These are phyloP conservation scores for Upupa epops DNA, from an alignment of 2,113 vertebrate species.

Conservation along the genomic window DNA sequence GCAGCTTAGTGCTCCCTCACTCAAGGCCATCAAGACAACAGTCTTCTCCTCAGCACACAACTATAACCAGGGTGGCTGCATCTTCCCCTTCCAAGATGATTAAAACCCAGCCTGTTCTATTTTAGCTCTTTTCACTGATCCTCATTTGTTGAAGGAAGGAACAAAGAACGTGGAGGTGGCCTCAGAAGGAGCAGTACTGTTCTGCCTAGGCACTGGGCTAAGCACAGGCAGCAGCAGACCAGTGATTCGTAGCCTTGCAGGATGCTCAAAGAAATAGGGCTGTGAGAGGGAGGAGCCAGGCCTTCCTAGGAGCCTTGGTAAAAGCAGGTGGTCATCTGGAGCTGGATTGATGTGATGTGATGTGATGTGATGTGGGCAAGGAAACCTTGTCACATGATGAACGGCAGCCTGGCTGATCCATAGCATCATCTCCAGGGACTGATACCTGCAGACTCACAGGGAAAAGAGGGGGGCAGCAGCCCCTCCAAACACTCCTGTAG, in stretches of 20 bases:
- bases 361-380: background rate
- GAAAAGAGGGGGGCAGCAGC: background rate
- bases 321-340: background rate
- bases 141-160: background rate
- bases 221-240: background rate
- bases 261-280: background rate
- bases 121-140: background rate
- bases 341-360: background rate
- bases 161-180: background rate
- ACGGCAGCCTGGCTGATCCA: background rate
- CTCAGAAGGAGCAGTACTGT: background rate
- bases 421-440: background rate
- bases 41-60: background rate
- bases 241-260: background rate
- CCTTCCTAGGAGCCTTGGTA: background rate
- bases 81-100: too few species aligned
- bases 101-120: background rate
- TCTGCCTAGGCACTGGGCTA: accelerated
- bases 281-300: background rate
- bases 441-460: background rate
- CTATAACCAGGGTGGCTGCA: background rate
- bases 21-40: accelerated
- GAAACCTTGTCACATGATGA: accelerated
- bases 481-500: background rate
- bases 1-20: background rate